These are phyloP conservation scores for Thalpophila matura DNA, from an alignment of 2,888 invertebrate species.

Conservation along the genomic window DNA sequence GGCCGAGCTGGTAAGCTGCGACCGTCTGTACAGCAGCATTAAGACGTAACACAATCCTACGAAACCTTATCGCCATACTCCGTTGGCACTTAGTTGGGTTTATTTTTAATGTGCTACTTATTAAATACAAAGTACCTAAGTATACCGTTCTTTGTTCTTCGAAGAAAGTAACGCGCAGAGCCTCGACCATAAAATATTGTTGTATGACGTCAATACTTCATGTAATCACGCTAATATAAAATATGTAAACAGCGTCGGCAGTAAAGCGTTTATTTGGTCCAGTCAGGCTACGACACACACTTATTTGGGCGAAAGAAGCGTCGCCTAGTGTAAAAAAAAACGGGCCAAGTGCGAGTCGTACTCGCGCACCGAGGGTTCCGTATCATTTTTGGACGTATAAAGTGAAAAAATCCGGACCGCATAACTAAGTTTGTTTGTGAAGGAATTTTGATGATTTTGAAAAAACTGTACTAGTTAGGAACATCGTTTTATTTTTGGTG, in stretches of 20 bases:
- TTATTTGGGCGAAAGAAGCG: slow-evolving; percentile 49
- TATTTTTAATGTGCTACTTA: slow-evolving; percentile 50
- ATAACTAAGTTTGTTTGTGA: too few species aligned
- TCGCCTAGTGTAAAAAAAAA: slow-evolving; percentile 48
- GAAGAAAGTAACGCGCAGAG: slow-evolving; percentile 37
- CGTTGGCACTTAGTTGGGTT: slow-evolving; percentile 50
- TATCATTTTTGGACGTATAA: too few species aligned
- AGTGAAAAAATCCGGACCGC: too few species aligned
- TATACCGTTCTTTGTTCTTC: slow-evolving; percentile 38
- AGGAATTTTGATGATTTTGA: too few species aligned
- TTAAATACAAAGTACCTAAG: slow-evolving; percentile 37
- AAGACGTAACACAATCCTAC: slow-evolving; percentile 48
- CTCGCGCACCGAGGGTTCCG: too few species aligned
- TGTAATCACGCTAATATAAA: slow-evolving; percentile 57
- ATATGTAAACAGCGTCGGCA: slow-evolving; percentile 50
- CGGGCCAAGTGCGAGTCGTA: too few species aligned
- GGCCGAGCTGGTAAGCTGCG: slow-evolving; percentile 25
- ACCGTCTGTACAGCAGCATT: slow-evolving; percentile 27
- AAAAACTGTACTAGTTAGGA: too few species aligned
- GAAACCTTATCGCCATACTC: slow-evolving; percentile 55
- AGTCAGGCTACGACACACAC: slow-evolving; percentile 58
- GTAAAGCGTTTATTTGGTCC: slow-evolving; percentile 56
- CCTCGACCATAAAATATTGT: slow-evolving; percentile 47
- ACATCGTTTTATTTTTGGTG: too few species aligned
- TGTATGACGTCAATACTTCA: slow-evolving; percentile 54